Percentiles rank a stretch among this genome's conserved stretches.
Conservation (phyloP, 1,140 invertebrate genomes). For the Wasmannia auropunctata region DNA sequence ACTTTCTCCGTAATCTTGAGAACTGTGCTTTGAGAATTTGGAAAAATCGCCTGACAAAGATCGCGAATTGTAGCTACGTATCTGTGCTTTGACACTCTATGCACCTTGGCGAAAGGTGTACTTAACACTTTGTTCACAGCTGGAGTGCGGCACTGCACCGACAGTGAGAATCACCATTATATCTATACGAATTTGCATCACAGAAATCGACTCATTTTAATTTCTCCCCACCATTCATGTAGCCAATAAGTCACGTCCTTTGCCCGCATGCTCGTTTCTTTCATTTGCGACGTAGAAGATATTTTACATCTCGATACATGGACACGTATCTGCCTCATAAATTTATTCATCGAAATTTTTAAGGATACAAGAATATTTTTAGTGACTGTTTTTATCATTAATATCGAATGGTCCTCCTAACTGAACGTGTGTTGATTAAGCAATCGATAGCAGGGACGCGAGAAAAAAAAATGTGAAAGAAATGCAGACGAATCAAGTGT, state of each 20-base stretch:
- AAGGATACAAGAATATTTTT: not conserved
- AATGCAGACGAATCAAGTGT: not conserved
- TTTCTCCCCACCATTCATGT: conserved; percentile 77
- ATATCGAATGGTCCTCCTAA: not conserved
- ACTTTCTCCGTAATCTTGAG: not conserved
- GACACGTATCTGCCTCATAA: not conserved
- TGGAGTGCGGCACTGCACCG: conserved; percentile 82
- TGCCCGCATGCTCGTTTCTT: conserved; percentile 67
- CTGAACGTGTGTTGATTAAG: not conserved
- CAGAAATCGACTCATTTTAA: conserved; percentile 71
- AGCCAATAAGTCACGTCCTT: conserved; percentile 73
- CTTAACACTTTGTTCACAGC: conserved; percentile 83
- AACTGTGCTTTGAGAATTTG: conserved; percentile 40
- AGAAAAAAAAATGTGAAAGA: not conserved
- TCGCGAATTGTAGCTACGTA: conserved; percentile 74
- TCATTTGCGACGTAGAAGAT: conserved; percentile 54
- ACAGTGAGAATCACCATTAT: conserved; percentile 80
- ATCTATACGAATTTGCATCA: conserved; percentile 69
- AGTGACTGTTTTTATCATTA: not conserved
- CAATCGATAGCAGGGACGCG: not conserved
- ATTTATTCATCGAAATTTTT: not conserved
- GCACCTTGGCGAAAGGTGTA: conserved; percentile 80
- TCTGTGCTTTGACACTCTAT: conserved; percentile 77
- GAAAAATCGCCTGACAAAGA: conserved; percentile 55
- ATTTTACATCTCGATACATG: not conserved